phyloP scores from a whole-genome alignment of 2,888 invertebrate genomes.

The Odontocerum albicorne region DNA sequence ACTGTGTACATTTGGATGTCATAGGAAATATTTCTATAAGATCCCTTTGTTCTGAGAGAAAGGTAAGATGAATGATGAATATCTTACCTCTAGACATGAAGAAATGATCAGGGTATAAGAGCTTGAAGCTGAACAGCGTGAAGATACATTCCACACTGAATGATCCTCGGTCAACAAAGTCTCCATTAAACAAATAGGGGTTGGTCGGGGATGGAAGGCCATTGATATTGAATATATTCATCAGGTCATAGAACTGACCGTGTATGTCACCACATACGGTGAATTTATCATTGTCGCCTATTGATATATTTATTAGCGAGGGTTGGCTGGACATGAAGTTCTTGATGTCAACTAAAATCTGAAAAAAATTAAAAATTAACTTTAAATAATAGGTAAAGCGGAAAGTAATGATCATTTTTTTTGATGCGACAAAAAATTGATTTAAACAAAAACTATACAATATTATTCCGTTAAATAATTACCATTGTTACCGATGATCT shows the following conservation, averaged over 20 bases:
- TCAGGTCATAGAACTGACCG: slow-evolving; percentile 97
- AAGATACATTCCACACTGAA: slow-evolving; percentile 99
- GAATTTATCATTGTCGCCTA: slow-evolving; percentile 87
- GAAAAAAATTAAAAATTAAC: too few relatives aligned
- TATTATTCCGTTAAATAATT: too few relatives aligned
- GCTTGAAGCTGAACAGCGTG: slow-evolving; percentile 93
- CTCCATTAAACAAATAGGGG: slow-evolving; percentile 98
- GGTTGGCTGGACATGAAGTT: slow-evolving; percentile 81
- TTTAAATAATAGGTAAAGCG: too few relatives aligned
- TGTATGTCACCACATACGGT: slow-evolving; percentile 99
- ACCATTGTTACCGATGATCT: too few relatives aligned
- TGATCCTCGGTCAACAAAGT: slow-evolving; percentile 98
- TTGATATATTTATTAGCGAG: slow-evolving; percentile 86
- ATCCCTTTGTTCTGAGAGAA: too few relatives aligned
- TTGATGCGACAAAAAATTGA: too few relatives aligned
- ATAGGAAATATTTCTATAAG: too few relatives aligned
- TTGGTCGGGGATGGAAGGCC: slow-evolving; percentile 94
- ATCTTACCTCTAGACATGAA: slow-evolving; percentile 93
- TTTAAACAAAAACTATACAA: too few relatives aligned
- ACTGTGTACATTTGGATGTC: too few relatives aligned
- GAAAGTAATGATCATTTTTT: too few relatives aligned
- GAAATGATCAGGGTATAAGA: slow-evolving; percentile 94
- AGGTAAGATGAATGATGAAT: too few relatives aligned
- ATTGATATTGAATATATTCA: slow-evolving; percentile 96
- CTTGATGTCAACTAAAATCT: slow-evolving; percentile 93